These are phyloP conservation scores for Neoarius graeffei DNA, from an alignment of 2,113 vertebrate genomes.

Conservation along the genomic window DNA sequence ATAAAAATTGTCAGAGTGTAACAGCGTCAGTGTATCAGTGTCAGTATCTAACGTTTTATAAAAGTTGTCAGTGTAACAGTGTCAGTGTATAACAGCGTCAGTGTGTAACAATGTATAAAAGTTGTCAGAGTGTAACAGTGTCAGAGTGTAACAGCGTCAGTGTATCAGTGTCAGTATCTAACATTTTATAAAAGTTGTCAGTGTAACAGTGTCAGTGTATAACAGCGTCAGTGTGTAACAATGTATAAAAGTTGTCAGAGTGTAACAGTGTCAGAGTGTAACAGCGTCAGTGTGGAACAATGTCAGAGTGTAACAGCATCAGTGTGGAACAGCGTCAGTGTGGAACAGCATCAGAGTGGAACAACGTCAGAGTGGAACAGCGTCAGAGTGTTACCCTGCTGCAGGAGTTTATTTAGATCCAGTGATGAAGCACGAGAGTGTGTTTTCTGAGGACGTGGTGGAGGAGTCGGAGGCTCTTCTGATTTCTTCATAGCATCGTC, in stretches of 20 bases:
- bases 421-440: constrained; percentile 97
- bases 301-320: neutral
- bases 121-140: neutral
- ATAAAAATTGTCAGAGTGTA: too few species aligned
- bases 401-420: constrained; percentile 95
- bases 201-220: neutral
- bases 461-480: constrained; percentile 92
- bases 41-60: neutral
- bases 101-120: too few species aligned
- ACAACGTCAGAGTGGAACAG: neutral
- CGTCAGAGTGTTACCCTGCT: constrained; percentile 75
- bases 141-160: neutral
- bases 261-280: neutral
- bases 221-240: neutral
- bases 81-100: neutral
- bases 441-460: constrained; percentile 91
- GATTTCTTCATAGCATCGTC: constrained; percentile 92
- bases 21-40: neutral
- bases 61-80: neutral
- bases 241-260: neutral
- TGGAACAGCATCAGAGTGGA: neutral
- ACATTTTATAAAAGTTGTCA: neutral
- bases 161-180: neutral
- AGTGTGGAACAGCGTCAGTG: neutral
- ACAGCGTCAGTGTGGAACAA: neutral